Conservation (phyloP, 2,113 vertebrate genomes). For the Phylloscopus trochilus region DNA sequence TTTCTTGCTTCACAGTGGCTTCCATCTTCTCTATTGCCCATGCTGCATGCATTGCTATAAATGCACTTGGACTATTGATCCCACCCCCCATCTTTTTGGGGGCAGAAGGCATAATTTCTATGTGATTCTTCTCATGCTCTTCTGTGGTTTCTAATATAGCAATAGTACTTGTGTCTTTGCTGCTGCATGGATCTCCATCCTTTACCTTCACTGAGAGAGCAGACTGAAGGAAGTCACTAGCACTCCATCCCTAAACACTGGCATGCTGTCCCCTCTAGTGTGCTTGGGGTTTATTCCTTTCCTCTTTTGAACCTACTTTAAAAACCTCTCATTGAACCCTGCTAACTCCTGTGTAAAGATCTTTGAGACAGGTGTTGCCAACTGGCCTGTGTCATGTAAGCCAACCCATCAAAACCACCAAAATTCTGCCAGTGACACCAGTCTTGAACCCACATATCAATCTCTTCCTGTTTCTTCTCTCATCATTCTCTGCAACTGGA, state of each 20-base stretch:
- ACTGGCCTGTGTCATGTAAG: not conserved
- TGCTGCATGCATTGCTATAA: not conserved
- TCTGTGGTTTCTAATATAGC: not conserved
- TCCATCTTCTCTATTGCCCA: not conserved
- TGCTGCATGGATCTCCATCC: not conserved
- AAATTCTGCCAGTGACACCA: not conserved
- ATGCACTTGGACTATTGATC: not conserved
- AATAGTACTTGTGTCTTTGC: not conserved
- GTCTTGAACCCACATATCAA: not conserved
- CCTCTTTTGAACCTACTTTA: not conserved
- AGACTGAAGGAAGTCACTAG: not conserved
- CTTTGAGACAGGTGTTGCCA: rapidly evolving
- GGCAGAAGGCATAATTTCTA: not conserved
- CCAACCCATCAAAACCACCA: not conserved
- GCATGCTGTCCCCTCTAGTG: not conserved
- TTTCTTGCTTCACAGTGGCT: not conserved
- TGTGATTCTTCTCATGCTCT: not conserved
- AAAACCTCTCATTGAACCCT: not conserved
- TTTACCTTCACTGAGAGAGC: not conserved
- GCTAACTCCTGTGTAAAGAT: not conserved
- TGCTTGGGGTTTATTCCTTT: not conserved
- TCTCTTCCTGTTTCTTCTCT: not conserved
- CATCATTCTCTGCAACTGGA: not conserved
- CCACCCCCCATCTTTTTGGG: not conserved
- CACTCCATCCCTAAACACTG: not conserved